Conservation (phyloP, 2,797 vertebrate genomes). For the Ctenosaura bakeri region DNA sequence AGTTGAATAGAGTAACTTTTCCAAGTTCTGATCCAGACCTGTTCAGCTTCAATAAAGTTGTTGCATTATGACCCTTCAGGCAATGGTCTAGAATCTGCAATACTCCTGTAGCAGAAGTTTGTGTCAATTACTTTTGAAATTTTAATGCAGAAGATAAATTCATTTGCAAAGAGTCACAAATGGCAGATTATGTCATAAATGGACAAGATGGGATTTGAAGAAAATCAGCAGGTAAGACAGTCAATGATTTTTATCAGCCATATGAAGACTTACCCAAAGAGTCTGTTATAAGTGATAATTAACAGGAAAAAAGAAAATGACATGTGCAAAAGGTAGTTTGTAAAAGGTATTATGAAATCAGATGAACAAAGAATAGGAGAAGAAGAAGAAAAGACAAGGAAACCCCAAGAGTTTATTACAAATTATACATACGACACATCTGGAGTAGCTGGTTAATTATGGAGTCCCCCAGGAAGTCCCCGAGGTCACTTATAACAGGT, state of each 20-base stretch:
- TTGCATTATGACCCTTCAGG: not conserved
- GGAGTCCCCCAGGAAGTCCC: not conserved
- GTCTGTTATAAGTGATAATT: not conserved
- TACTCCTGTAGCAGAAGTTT: not conserved
- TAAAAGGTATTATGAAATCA: not conserved
- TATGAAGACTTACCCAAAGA: not conserved
- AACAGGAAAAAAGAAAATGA: not conserved
- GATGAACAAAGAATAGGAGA: not conserved
- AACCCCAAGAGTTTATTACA: not conserved
- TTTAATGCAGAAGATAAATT: not conserved
- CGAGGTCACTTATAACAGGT: not conserved
- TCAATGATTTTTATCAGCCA: not conserved
- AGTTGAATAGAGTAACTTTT: not conserved
- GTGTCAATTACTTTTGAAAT: not conserved
- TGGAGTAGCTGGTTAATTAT: conserved; percentile 18
- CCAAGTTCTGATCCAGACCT: no score
- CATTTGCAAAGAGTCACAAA: not conserved
- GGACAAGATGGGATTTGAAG: not conserved
- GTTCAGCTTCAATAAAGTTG: no score
- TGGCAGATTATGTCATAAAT: not conserved
- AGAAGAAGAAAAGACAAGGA: not conserved
- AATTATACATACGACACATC: not conserved
- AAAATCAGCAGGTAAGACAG: not conserved
- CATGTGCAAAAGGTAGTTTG: not conserved
- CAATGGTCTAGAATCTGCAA: no score